Evolutionary conservation across 2,797 vertebrate genomes (phyloP).

Genomic region (Arrhamphus sclerolepis): DNA sequence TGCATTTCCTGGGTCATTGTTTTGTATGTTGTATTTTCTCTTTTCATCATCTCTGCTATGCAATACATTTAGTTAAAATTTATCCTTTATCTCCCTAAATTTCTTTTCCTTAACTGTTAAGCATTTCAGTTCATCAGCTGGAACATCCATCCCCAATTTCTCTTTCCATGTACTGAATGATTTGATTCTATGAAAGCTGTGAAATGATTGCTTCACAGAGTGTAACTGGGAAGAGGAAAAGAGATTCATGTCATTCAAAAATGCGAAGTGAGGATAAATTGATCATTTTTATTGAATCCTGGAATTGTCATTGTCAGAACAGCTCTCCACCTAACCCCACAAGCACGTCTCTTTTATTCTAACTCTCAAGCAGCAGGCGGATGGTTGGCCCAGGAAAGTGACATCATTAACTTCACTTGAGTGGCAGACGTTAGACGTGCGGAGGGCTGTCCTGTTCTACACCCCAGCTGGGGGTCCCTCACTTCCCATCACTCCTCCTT

Average conservation of each 20-base stretch:
- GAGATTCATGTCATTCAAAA: slow-evolving; percentile 81
- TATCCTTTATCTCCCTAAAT: slow-evolving; percentile 62
- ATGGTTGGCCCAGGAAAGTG: slow-evolving; percentile 66
- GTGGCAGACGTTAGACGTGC: slow-evolving; percentile 85
- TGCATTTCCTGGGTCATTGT: slow-evolving; percentile 29
- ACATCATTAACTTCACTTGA: slow-evolving; percentile 85
- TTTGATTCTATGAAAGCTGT: too few species aligned
- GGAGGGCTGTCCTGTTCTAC: slow-evolving; percentile 76
- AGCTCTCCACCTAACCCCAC: slow-evolving; percentile 24
- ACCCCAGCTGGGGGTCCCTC: slow-evolving; percentile 79
- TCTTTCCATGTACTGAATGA: slow-evolving; percentile 81
- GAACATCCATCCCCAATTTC: slow-evolving; percentile 54
- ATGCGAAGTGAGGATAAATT: slow-evolving; percentile 84
- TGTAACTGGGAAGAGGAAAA: slow-evolving; percentile 24
- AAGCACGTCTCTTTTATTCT: slow-evolving; percentile 37
- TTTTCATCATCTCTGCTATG: slow-evolving; percentile 38
- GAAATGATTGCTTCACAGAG: too few species aligned
- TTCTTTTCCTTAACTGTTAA: slow-evolving; percentile 77
- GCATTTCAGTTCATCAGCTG: slow-evolving; percentile 72
- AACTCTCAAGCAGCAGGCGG: slow-evolving; percentile 66
- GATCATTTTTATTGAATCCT: slow-evolving; percentile 82
- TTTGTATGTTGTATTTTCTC: slow-evolving; percentile 39
- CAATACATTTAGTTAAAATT: slow-evolving; percentile 45
- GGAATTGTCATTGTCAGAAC: slow-evolving; percentile 44
- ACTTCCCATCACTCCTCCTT: slow-evolving; percentile 71